Percentiles rank a stretch among this genome's conserved stretches.
These are phyloP conservation scores for Anoplolepis gracilipes DNA, from an alignment of 1,140 invertebrate genomes.

Conservation along the genomic window DNA sequence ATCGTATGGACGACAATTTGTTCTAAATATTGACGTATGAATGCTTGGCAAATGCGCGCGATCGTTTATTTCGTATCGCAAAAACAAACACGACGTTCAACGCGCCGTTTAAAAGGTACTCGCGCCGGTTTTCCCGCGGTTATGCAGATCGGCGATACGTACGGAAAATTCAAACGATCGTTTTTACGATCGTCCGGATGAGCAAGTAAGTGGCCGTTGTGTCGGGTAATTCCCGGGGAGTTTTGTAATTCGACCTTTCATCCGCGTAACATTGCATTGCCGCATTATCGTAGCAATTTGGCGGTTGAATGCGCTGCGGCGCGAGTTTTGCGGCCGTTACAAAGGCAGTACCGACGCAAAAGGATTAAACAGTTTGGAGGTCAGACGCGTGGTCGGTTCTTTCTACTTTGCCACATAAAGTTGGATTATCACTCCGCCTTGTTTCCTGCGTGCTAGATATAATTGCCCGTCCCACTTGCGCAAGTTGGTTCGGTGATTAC, in stretches of 20 bases:
- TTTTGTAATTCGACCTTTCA: slow-evolving; percentile 35
- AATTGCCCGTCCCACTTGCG: slow-evolving; percentile 9
- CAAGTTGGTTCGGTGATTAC: slow-evolving; percentile 21
- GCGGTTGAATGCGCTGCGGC: slow-evolving; percentile 1
- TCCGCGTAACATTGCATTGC: not conserved
- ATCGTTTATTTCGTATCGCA: slow-evolving; percentile 59
- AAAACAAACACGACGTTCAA: slow-evolving; percentile 53
- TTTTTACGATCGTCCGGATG: slow-evolving; percentile 34
- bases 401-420: slow-evolving; percentile 47
- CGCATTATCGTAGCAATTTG: slow-evolving; percentile 48
- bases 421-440: slow-evolving; percentile 31
- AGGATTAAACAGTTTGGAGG: slow-evolving; percentile 65
- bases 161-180: slow-evolving; percentile 33
- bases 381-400: slow-evolving; percentile 41
- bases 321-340: slow-evolving; percentile 24
- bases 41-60: slow-evolving; percentile 47
- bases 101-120: slow-evolving; percentile 44
- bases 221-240: slow-evolving; percentile 32
- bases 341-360: slow-evolving; percentile 44
- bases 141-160: slow-evolving; percentile 47
- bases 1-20: slow-evolving; percentile 58
- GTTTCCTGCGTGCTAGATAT: slow-evolving; percentile 9
- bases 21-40: slow-evolving; percentile 62
- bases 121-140: slow-evolving; percentile 45
- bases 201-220: slow-evolving; percentile 21